Evolutionary conservation across 2,797 vertebrate genomes (phyloP), one percentile per base, ranked within the genome.

Genomic region (Arnoldichthys spilopterus): DNA sequence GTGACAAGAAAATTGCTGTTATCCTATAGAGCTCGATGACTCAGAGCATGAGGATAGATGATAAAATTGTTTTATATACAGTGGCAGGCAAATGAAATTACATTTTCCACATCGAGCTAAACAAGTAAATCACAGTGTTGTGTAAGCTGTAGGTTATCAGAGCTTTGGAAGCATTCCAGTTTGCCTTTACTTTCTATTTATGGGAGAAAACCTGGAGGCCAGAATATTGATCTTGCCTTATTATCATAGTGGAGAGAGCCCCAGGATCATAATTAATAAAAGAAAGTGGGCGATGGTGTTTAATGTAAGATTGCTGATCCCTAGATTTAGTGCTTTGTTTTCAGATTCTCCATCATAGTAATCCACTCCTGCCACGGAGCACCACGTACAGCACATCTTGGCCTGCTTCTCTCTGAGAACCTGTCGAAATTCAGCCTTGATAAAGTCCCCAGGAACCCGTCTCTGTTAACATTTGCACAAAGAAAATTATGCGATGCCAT

Each of bases 131-230:
- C 51, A 56, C 51, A 69, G 61, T 69, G 78, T 76, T 73, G 63
- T 74, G n/a, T 47, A 68, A 74, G 76, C 67, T 72, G 40, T 15
- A 66, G 64, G 24, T 77, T 79, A 78, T 81, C 24, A 13, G n/a
- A 43, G 58, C 73, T 73, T 72, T 81, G 76, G 79, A 54, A 58
- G 69, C 51, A 20, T 63, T 83, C 66, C 80, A 81, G 49, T 85
- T 81, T 72, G 71, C 70, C 53, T 71, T 73, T 63, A 76, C 72
- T 77, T 83, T 81, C 74, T 72, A 81, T 83, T 85, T 81, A 83
- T 71, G 58, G 58, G 64, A 71, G 40, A 78, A 80, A 79, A 78
- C 84, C 76, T 45, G 74, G 73, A 72, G 78, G 75, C 74, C 72
- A 40, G 79, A 73, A 45, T 82, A 85, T 85, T 72, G 80, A 87